These are phyloP conservation scores for Papilio helenus DNA, from an alignment of 1,140 invertebrate genomes.

Conservation along the genomic window DNA sequence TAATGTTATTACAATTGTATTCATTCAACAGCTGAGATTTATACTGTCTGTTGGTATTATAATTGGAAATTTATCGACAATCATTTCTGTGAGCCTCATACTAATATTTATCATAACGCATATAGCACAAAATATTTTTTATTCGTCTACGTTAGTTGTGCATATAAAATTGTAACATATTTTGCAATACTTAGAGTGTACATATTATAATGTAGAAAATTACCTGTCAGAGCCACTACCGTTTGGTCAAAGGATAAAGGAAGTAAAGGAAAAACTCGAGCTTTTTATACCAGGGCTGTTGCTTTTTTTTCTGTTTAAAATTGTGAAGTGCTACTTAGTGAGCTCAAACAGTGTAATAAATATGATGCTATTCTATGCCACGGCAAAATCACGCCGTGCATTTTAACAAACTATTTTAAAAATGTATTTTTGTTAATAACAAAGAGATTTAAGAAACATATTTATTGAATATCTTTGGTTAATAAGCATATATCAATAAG, in stretches of 20 bases:
- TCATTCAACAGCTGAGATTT: conserved; percentile 50
- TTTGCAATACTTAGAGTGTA: conserved; percentile 49
- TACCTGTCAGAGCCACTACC: conserved; percentile 75
- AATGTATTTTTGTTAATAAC: neutral
- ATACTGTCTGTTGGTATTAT: conserved; percentile 42
- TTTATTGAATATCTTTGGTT: too few relatives aligned
- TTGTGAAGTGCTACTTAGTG: conserved; percentile 15
- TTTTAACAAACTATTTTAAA: neutral
- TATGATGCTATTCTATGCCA: neutral
- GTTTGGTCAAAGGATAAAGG: conserved; percentile 67
- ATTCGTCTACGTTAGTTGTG: neutral
- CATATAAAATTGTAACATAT: conserved; percentile 5
- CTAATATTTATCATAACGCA: too few relatives aligned
- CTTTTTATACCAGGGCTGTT: conserved; percentile 32
- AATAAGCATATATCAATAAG: too few relatives aligned
- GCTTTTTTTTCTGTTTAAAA: conserved; percentile 34
- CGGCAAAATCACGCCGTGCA: neutral
- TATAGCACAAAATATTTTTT: too few relatives aligned
- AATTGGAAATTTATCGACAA: too few relatives aligned
- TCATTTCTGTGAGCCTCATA: too few relatives aligned
- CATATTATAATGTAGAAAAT: conserved; percentile 72
- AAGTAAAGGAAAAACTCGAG: conserved; percentile 39
- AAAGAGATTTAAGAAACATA: too few relatives aligned
- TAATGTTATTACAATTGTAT: conserved; percentile 53
- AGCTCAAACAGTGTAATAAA: conserved; percentile 19